These are phyloP conservation scores for Arctia plantaginis DNA, from an alignment of 2,888 invertebrate species.

Conservation along the genomic window DNA sequence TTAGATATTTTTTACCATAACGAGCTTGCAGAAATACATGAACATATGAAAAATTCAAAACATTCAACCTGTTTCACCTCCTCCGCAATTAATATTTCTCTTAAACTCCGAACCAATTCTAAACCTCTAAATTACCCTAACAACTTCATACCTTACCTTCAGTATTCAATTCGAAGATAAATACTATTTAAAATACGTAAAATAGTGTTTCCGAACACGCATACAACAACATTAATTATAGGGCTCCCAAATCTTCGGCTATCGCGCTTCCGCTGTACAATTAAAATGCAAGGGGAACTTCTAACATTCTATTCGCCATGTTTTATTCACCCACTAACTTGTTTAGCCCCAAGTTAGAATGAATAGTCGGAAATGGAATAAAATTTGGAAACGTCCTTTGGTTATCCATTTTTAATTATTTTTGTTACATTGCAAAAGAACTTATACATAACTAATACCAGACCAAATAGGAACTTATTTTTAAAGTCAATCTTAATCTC, in stretches of 20 bases:
- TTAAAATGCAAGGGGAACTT: conserved; percentile 81
- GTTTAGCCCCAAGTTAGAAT: conserved; percentile 34
- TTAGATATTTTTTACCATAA: no score
- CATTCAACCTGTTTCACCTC: neutral
- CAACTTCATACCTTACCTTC: conserved; percentile 54
- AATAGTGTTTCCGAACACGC: conserved; percentile 74
- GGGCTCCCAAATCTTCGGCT: conserved; percentile 81
- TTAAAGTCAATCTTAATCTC: neutral
- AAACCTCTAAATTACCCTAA: conserved; percentile 46
- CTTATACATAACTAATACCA: neutral
- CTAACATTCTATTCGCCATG: conserved; percentile 64
- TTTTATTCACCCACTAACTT: conserved; percentile 58
- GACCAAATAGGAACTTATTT: neutral
- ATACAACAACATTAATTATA: conserved; percentile 84
- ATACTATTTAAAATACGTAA: conserved; percentile 65
- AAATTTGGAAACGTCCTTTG: conserved; percentile 19
- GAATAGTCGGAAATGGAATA: conserved; percentile 15
- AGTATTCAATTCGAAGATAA: conserved; percentile 50
- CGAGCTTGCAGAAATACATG: no score
- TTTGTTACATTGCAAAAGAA: neutral
- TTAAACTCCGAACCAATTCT: conserved; percentile 22
- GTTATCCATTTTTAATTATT: neutral
- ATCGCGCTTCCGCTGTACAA: conserved; percentile 81
- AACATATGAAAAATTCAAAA: neutral
- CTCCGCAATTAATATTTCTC: neutral